Base-by-base conservation (phyloP, 2,888 invertebrate genomes). In the Thereva nobilitata region DNA sequence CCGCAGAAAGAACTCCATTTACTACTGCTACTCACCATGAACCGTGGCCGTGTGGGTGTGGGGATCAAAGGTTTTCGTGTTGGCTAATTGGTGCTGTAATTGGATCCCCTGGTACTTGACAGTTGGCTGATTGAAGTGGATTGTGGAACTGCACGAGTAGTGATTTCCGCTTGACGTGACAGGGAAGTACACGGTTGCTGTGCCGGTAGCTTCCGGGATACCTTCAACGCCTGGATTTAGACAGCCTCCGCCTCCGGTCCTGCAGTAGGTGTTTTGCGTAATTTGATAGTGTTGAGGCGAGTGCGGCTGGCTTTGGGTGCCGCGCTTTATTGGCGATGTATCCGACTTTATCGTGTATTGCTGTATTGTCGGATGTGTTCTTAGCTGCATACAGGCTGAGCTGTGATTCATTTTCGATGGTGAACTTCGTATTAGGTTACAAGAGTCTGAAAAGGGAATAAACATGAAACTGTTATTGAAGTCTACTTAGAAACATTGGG, bases 101-200 rank as follows among this genome's bases (percentile, higher is more conserved):
- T 12, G 67, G 75, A 80, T 77, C 69, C 79, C 80, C 66, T 80
- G 81, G 74, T 81, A 80, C 75, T 80, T 81, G 70, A 80, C 76
- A 72, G 76, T 66, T 63, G 79, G 77, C 72, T 79, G 79, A 54
- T 70, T 70, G 68, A 72, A 73, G 67, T 73, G 71, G 59, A 72
- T 64, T 45, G 71, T 52, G 2, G 69, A 66, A 42, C 64, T 64
- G 70, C 72, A 67, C 67, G 72, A 65, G 52, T 68, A 68, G 67
- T 63, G 70, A 44, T 68, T 41, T 71, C 55, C 59, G 1, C 54
- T 7, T 47, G 66, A 41, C 44, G 54, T 12, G 37, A 78, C 76
- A 59, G 80, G 80, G 75, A 80, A 78, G 73, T 78, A 80, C 72
- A 80, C 78, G 68, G 79, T 78, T 23, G 81, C 76, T 12, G 80